Evolutionary conservation across 2,797 vertebrate species (phyloP).

Genomic region (Chaenodraco wilsoni): DNA sequence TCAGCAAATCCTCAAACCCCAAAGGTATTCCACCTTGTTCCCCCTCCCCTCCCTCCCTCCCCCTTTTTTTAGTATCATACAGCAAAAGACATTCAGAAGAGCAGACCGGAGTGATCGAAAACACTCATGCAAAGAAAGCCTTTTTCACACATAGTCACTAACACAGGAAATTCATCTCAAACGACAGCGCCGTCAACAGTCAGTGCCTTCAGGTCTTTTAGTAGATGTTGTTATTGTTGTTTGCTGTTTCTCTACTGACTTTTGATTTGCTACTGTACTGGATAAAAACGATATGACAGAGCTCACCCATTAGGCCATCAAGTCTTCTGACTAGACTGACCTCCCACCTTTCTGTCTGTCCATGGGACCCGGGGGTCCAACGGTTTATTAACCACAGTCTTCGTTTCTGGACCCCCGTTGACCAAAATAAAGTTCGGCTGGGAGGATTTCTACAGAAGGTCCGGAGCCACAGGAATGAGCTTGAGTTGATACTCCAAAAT

Average conservation of each 20-base stretch:
- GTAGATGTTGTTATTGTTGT: slow-evolving; percentile 71
- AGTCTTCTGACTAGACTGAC: slow-evolving; percentile 60
- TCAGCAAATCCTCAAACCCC: slow-evolving; percentile 51
- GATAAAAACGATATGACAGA: slow-evolving; percentile 72
- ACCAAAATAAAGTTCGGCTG: slow-evolving; percentile 59
- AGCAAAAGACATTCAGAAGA: slow-evolving; percentile 83
- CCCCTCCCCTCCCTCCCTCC: neutral
- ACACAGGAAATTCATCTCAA: slow-evolving; percentile 75
- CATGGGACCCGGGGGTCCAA: slow-evolving; percentile 43
- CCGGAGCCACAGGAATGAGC: slow-evolving; percentile 59
- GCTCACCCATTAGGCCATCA: slow-evolving; percentile 47
- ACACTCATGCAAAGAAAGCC: slow-evolving; percentile 90
- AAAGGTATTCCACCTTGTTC: slow-evolving; percentile 45
- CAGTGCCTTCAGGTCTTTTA: slow-evolving; percentile 87
- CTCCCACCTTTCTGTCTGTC: slow-evolving; percentile 46
- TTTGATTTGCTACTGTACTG: slow-evolving; percentile 81
- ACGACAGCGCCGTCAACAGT: slow-evolving; percentile 87
- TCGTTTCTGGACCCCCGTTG: slow-evolving; percentile 44
- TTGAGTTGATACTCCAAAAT: slow-evolving; percentile 54
- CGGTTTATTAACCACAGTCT: slow-evolving; percentile 72
- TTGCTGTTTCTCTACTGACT: slow-evolving; percentile 67
- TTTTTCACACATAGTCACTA: slow-evolving; percentile 78
- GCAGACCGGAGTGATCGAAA: slow-evolving; percentile 78
- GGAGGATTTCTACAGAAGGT: slow-evolving; percentile 65
- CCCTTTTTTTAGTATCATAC: slow-evolving; percentile 59